A percentile compares a stretch with the other conserved stretches of the same genome.
Evolutionary conservation across 92 coral and sea anemone genomes (phyloP).

Genomic region (Epizoanthus stellaris): DNA sequence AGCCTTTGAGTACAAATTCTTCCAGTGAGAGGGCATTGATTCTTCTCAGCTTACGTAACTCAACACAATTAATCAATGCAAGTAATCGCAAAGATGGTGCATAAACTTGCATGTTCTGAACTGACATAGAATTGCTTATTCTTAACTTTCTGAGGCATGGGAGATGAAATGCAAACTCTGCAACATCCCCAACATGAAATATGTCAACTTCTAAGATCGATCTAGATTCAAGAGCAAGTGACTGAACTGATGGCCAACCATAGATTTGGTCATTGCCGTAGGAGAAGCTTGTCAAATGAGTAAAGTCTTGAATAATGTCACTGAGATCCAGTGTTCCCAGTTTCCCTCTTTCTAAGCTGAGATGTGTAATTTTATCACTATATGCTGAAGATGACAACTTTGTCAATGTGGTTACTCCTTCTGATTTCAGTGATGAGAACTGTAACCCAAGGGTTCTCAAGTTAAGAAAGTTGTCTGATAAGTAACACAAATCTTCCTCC

Average conservation of each 20-base stretch:
- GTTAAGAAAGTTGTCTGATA: slow-evolving; percentile 69
- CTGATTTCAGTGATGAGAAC: slow-evolving; percentile 64
- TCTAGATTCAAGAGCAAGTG: slow-evolving; percentile 59
- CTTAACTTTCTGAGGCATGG: slow-evolving; percentile 65
- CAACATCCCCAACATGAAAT: slow-evolving; percentile 82
- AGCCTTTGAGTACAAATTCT: slow-evolving; percentile 68
- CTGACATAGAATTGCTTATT: slow-evolving; percentile 64
- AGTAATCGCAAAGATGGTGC: slow-evolving; percentile 74
- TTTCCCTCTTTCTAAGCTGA: slow-evolving; percentile 77
- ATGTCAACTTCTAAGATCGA: slow-evolving; percentile 66
- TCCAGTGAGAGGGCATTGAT: slow-evolving; percentile 65
- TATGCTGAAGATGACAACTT: slow-evolving; percentile 59
- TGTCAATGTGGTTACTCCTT: slow-evolving; percentile 44
- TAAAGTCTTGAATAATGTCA: slow-evolving; percentile 58
- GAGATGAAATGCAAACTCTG: slow-evolving; percentile 63
- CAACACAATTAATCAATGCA: slow-evolving; percentile 69
- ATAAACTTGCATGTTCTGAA: slow-evolving; percentile 59
- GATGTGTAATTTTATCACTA: slow-evolving; percentile 58
- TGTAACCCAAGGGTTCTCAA: slow-evolving; percentile 64
- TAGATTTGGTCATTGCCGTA: slow-evolving; percentile 84
- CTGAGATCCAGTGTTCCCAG: slow-evolving; percentile 60
- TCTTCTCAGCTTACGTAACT: slow-evolving; percentile 69
- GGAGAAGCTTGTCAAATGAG: slow-evolving; percentile 58
- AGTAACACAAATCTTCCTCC: slow-evolving; percentile 57
- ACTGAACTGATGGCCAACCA: slow-evolving; percentile 83